Percentiles rank a stretch among this genome's conserved stretches.
These are phyloP conservation scores for Psammodynastes pulverulentus DNA, from an alignment of 2,113 vertebrate species.

Conservation along the genomic window DNA sequence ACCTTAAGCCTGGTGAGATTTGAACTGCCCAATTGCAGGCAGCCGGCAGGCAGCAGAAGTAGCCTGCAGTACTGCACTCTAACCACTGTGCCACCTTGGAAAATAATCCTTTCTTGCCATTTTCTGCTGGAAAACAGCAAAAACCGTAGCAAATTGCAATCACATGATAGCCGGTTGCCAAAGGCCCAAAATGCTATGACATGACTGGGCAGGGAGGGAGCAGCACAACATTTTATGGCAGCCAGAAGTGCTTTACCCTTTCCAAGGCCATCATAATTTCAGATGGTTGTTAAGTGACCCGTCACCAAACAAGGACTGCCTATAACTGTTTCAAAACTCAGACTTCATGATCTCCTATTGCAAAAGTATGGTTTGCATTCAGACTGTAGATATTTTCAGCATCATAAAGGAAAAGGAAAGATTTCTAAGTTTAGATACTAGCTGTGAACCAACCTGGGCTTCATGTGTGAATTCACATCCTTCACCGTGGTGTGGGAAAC, in stretches of 20 bases:
- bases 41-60: too few species aligned
- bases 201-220: neutral
- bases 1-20: too few species aligned
- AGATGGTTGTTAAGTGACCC: neutral
- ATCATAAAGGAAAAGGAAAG: neutral
- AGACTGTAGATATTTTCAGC: neutral
- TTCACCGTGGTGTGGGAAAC: neutral
- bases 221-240: neutral
- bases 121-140: neutral
- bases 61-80: too few species aligned
- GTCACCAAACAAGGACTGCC: too few species aligned
- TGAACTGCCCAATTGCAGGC: too few species aligned
- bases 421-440: neutral
- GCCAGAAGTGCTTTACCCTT: neutral
- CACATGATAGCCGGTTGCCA: too few species aligned
- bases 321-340: neutral
- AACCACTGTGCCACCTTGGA: too few species aligned
- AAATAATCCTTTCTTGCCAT: neutral
- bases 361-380: neutral
- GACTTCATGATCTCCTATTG: neutral
- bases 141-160: neutral
- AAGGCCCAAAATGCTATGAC: neutral
- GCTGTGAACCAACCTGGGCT: neutral
- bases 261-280: neutral
- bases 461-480: neutral